Evolutionary conservation across 2,888 invertebrate species (phyloP), one percentile per base, ranked within the genome.

Genomic region (Paralinhomoeus sp.): DNA sequence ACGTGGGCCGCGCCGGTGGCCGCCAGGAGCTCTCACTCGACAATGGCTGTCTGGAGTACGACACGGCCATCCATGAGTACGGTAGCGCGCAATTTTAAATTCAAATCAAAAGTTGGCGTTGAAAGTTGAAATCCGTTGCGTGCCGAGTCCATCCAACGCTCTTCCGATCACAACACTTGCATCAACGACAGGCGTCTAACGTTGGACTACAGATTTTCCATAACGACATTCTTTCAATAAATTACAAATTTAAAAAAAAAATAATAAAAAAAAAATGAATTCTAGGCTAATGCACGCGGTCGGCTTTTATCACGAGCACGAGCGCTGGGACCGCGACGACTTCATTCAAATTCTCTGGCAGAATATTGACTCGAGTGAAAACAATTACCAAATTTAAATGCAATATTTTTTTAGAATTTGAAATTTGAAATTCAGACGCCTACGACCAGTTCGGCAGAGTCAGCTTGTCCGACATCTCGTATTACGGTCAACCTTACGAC

Each of bases 381-480:
- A n/a, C n/a, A n/a, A n/a, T n/a, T n/a, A n/a, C n/a, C n/a, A n/a
- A n/a, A n/a, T n/a, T n/a, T n/a, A n/a, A n/a, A n/a, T n/a, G n/a
- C n/a, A n/a, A n/a, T n/a, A n/a, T n/a, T n/a, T n/a, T n/a, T n/a
- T n/a, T n/a, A n/a, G n/a, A n/a, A n/a, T n/a, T n/a, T n/a, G n/a
- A n/a, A 36, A 36, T 21, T 3, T 27, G 9, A 7, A 18, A 40
- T 52, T 35, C 47, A 57, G 60, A 60, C 42, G 60, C 60, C 2
- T 61, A 60, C 46, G 60, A 60, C 48, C 60, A 60, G 42, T 60
- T 60, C 46, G 60, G 60, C 15, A 54, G 57, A 42, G 60, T 60
- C 15, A 58, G 61, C 45, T 46, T 61, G 24, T 50, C 51, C 1
- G 60, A 60, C 44, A 54, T 53, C 24, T 56, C 54, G 12, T 60